Evolutionary conservation across 1,140 invertebrate species (phyloP).

Genomic region (Procambarus virginalis): DNA sequence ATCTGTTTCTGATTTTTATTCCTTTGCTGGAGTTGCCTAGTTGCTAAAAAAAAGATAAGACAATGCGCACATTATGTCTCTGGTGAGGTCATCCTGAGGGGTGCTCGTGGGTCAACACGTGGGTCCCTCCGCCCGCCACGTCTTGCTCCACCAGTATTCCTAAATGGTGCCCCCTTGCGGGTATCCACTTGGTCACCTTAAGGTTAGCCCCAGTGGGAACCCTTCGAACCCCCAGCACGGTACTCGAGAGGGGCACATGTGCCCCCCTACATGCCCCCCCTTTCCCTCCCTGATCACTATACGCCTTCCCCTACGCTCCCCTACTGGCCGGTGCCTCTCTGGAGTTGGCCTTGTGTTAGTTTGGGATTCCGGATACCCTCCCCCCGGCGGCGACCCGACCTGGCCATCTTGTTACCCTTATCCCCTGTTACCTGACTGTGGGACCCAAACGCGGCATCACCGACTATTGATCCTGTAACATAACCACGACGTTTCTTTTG

Average conservation of each 20-base stretch:
- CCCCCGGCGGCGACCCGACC: background rate
- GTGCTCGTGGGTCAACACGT: background rate
- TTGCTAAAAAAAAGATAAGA: background rate
- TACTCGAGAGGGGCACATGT: background rate
- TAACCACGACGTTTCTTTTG: constrained; percentile 57
- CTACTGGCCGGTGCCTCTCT: background rate
- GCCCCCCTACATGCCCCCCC: background rate
- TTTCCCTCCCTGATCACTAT: background rate
- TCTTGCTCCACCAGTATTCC: background rate
- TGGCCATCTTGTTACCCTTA: constrained; percentile 19
- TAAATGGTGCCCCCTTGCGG: constrained; percentile 22
- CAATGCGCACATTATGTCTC: constrained; percentile 49
- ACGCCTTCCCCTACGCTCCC: background rate
- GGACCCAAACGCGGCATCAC: constrained; percentile 52
- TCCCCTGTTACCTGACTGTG: constrained; percentile 58
- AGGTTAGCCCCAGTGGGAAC: background rate
- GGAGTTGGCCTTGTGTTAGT: no score
- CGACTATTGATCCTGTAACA: constrained; percentile 54
- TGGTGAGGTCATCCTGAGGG: constrained; percentile 33
- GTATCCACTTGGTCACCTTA: constrained; percentile 18
- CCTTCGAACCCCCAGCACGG: background rate
- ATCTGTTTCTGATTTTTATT: background rate
- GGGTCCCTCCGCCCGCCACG: background rate
- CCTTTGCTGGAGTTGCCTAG: constrained; percentile 40
- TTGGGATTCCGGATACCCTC: background rate